phyloP scores from a whole-genome alignment of 53 echinoderm and acorn worm species.

The Hippasteria phrygiana region DNA sequence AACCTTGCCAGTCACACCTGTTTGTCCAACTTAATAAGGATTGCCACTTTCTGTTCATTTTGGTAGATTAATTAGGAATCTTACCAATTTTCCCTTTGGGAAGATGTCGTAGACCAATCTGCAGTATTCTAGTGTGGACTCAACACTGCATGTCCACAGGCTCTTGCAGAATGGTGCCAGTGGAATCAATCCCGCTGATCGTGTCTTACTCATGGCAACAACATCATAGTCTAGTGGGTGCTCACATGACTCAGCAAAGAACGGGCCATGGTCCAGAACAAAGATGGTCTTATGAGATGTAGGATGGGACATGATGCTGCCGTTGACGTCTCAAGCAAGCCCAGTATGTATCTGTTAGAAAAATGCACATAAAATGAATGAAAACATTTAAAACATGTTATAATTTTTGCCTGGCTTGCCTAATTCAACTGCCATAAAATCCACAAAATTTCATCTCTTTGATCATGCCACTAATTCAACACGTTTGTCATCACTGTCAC shows the following conservation, averaged over 20 bases:
- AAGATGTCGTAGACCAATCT: slow-evolving; percentile 93
- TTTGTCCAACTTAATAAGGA: too few relatives aligned
- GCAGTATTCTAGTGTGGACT: slow-evolving; percentile 91
- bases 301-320: slow-evolving; percentile 76
- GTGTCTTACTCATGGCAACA: slow-evolving; percentile 83
- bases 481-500: too few relatives aligned
- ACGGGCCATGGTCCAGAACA: slow-evolving; percentile 87
- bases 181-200: slow-evolving; percentile 87
- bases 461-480: too few relatives aligned
- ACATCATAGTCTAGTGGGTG: slow-evolving; percentile 92
- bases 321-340: not conserved
- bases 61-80: slow-evolving; percentile 1
- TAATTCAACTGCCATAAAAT: too few relatives aligned
- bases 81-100: slow-evolving; percentile 85
- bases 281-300: slow-evolving; percentile 86
- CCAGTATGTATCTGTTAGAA: not conserved
- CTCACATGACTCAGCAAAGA: slow-evolving; percentile 87
- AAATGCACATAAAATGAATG: too few relatives aligned
- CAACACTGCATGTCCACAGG: slow-evolving; percentile 93
- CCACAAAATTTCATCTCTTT: too few relatives aligned
- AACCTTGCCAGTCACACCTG: too few relatives aligned
- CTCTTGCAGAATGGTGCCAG: slow-evolving; percentile 88
- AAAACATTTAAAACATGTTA: too few relatives aligned
- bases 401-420: too few relatives aligned
- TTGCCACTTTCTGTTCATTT: too few relatives aligned